Percentiles rank a stretch among this genome's conserved stretches.
phyloP scores from a whole-genome alignment of 2,888 invertebrate genomes.

The Ernsta delagoae region DNA sequence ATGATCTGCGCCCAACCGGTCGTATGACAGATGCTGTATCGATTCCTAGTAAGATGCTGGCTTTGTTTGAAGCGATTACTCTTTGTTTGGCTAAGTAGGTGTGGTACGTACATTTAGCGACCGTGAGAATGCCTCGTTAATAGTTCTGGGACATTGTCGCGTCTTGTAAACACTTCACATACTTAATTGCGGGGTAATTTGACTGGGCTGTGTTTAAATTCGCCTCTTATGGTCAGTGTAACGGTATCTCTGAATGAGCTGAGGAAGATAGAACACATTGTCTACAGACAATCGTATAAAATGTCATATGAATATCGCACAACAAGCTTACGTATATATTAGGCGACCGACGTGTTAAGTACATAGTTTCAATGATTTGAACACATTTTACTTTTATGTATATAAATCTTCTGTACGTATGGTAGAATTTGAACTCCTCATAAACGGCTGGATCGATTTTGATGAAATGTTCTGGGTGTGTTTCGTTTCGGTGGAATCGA shows the following conservation, averaged over 20 bases:
- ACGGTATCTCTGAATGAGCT: background rate
- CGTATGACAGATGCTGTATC: constrained; percentile 39
- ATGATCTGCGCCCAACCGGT: constrained; percentile 45
- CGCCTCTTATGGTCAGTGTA: background rate
- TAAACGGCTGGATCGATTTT: too few species aligned
- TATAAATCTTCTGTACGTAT: too few species aligned
- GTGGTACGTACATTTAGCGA: background rate
- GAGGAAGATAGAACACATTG: background rate
- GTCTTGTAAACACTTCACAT: constrained; percentile 4
- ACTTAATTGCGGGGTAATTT: background rate
- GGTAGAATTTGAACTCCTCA: too few species aligned
- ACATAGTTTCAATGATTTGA: too few species aligned
- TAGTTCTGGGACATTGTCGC: constrained; percentile 9
- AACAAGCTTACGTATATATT: too few species aligned
- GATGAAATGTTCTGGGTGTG: too few species aligned
- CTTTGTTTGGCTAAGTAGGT: constrained; percentile 25
- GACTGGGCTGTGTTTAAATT: background rate
- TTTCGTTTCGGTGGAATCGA: too few species aligned
- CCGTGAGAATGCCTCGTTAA: constrained; percentile 18
- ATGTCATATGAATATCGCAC: too few species aligned
- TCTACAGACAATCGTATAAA: background rate
- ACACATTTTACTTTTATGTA: too few species aligned
- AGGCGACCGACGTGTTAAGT: too few species aligned
- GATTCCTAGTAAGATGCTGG: constrained; percentile 32
- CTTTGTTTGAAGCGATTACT: constrained; percentile 20